Base-by-base conservation (phyloP, 2,888 invertebrate species). In the Caenorhabditis becei region DNA sequence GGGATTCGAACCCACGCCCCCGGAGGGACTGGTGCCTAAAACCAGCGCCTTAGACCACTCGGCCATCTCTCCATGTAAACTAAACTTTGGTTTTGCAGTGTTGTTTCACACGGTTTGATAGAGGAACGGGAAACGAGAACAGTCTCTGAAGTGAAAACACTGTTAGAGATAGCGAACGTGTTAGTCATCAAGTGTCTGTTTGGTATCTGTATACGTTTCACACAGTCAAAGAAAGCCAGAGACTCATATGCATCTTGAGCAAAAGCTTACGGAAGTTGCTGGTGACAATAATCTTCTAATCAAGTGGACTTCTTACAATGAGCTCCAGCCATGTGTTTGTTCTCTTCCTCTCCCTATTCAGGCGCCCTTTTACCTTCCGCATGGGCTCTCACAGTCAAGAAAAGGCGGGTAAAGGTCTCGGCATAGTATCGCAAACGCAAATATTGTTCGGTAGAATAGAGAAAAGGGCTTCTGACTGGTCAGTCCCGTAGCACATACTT, bases 1-100 rank as follows among this genome's bases (percentile, higher is more conserved):
- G 86, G 86, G 86, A 83, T 86, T 87, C 87, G 87, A 86, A 87
- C 87, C 86, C 85, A 87, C 87, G 86, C 87, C 87, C 84, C 87
- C 87, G 86, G 71, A 93, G 94, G 94, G 95, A 95, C 95, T 95
- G 95, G 95, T 95, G 95, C 95, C 95, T 95, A 94, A 95, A 95
- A 95, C 95, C 94, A 95, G 94, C 94, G 94, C 94, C 94, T 94
- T 94, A 94, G 94, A 94, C 94, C 95, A 94, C 95, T 95, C 94
- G 94, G 94, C 95, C 94, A 95, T 84, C 83, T 82, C 83, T n/a
- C n/a, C n/a, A n/a, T n/a, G n/a, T n/a, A n/a, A n/a, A n/a, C n/a
- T n/a, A n/a, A n/a, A n/a, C n/a, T n/a, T n/a, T n/a, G n/a, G n/a
- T n/a, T n/a, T n/a, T n/a, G n/a, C 32, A 32, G 10, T 41, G 16